Evolutionary conservation across 1,140 invertebrate species (phyloP), one percentile per base, ranked within the genome.

Genomic region (Phocides pigmalion): DNA sequence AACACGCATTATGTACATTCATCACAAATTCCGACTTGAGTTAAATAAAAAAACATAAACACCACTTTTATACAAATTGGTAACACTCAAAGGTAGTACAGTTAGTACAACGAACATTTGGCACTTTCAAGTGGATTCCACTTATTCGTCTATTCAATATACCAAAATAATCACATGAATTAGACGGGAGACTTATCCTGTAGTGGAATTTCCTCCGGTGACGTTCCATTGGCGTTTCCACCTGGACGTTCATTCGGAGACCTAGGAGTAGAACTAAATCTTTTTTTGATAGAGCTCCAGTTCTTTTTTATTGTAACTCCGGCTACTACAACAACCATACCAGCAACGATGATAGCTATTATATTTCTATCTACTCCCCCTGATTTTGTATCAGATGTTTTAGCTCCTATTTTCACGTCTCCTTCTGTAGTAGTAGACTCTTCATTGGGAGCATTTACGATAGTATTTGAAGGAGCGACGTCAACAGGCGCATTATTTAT

Each of bases 251-350:
- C 82, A 42, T 79, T 81, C 4, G 80, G 72, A 17, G 49, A 17
- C 65, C 78, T 79, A 32, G 83, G 80, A 4, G 76, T 71, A n/a
- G 89, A 89, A 66, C 79, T 82, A 62, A 91, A 90, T 41, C 72
- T 65, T 39, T 88, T 91, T 65, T 73, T 88, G 46, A 92, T 91
- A 37, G 86, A 90, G 81, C 79, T 85, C 91, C 91, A 92, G 70
- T 92, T 93, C 82, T 93, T 93, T 80, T 94, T 93, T 58, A 93
- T 92, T 37, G 81, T 82, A 41, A 92, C 89, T 12, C 83, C 90
- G 9, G 86, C 90, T 4, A 91, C 81, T 11, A 90, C 86, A 15
- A 91, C 72, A 14, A 92, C 75, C 72, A 93, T 84, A 14, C 89
- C 89, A 3, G 87, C 88, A 9, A 93, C 85, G 3, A 93, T 83